Conservation (phyloP, 2,797 vertebrate genomes). For the Botia kubotai region DNA sequence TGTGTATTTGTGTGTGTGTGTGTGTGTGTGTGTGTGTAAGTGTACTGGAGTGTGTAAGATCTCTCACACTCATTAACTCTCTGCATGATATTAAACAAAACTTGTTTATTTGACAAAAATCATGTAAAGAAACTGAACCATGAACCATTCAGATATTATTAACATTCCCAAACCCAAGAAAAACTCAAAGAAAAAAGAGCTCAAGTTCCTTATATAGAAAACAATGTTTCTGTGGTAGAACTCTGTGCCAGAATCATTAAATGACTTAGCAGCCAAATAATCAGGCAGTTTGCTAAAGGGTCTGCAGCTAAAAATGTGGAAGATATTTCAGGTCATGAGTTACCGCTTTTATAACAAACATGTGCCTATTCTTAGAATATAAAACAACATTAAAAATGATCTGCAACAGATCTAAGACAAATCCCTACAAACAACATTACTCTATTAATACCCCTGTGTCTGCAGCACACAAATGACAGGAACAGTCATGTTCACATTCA, state of each 20-base stretch:
- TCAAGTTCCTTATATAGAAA: background rate
- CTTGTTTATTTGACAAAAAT: background rate
- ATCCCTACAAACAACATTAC: slow-evolving; percentile 36
- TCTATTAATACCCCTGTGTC: slow-evolving; percentile 45
- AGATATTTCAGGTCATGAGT: slow-evolving; percentile 34
- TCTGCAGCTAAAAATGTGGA: slow-evolving; percentile 37
- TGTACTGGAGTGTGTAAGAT: slow-evolving; percentile 12
- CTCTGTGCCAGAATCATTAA: slow-evolving; percentile 35
- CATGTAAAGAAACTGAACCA: background rate
- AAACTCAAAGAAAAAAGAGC: slow-evolving; percentile 6
- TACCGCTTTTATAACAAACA: slow-evolving; percentile 30
- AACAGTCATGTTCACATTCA: background rate
- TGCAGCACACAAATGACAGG: slow-evolving; percentile 18
- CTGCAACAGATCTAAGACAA: slow-evolving; percentile 44
- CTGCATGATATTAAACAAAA: background rate
- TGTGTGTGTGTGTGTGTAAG: slow-evolving; percentile 12
- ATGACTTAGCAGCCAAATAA: slow-evolving; percentile 33
- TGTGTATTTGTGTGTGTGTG: slow-evolving; percentile 14
- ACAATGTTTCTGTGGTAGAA: slow-evolving; percentile 18
- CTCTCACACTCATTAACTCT: background rate
- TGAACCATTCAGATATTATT: slow-evolving; percentile 24
- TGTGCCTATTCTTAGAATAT: slow-evolving; percentile 41
- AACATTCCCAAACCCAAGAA: slow-evolving; percentile 27
- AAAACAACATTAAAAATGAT: slow-evolving; percentile 42
- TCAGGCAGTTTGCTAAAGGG: slow-evolving; percentile 33